A percentile compares a stretch with the other conserved stretches of the same genome.
phyloP scores from a whole-genome alignment of 2,113 vertebrate genomes.

The Bubo scandiacus region DNA sequence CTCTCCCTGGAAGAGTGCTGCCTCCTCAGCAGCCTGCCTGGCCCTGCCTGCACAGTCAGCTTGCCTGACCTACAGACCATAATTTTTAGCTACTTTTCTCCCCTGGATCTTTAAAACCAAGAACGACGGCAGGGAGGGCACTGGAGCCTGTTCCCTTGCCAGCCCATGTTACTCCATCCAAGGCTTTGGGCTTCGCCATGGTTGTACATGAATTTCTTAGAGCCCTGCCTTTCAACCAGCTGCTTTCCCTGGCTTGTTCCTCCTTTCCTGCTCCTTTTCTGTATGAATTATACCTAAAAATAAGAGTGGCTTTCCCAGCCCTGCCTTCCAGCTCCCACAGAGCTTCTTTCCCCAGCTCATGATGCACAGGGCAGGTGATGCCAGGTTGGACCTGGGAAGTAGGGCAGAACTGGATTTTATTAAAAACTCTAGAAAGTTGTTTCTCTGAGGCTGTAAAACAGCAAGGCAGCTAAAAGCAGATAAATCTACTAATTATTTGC shows the following conservation, averaged over 20 bases:
- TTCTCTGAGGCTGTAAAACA: neutral
- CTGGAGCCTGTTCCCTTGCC: neutral
- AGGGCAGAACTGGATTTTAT: neutral
- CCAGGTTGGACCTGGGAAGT: neutral
- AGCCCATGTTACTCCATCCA: neutral
- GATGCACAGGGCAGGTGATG: neutral
- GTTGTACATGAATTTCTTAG: neutral
- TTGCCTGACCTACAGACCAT: neutral
- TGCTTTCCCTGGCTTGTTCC: neutral
- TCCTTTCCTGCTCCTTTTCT: neutral
- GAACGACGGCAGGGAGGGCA: neutral
- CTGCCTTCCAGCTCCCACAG: neutral
- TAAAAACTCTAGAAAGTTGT: neutral
- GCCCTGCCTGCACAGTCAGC: neutral
- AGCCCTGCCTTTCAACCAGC: neutral
- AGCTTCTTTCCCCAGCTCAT: neutral
- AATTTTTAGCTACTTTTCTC: neutral
- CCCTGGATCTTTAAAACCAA: neutral
- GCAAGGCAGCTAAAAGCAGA: conserved; percentile 11
- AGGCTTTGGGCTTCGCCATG: neutral
- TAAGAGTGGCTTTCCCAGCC: neutral
- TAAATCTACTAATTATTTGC: conserved; percentile 50
- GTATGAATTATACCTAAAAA: neutral
- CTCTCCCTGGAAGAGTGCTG: neutral
- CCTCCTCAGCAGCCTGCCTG: neutral